Evolutionary conservation across 2,113 vertebrate species (phyloP).

Genomic region (Peromyscus polionotus): DNA sequence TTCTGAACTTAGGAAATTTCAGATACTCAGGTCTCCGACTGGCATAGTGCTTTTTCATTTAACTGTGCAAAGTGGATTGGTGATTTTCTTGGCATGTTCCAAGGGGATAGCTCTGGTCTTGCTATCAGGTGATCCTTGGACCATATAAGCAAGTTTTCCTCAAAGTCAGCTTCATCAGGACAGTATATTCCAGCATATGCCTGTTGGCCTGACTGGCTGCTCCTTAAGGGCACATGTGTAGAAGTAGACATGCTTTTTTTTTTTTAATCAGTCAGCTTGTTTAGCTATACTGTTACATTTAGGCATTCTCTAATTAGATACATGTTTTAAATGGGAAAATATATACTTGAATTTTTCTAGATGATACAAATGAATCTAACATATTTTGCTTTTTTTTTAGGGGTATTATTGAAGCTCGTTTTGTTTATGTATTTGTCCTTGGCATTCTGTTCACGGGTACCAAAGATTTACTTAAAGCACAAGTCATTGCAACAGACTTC

Average conservation of each 20-base stretch:
- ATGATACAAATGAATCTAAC: conserved; percentile 32
- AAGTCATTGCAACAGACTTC: conserved; percentile 88
- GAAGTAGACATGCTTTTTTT: not conserved
- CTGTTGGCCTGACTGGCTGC: not conserved
- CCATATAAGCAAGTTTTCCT: not conserved
- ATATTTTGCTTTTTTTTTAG: conserved; percentile 85
- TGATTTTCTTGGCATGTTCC: not conserved
- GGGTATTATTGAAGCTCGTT: conserved; percentile 96
- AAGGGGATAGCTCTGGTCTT: not conserved
- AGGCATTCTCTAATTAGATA: not conserved
- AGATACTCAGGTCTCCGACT: not conserved
- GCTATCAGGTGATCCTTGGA: not conserved
- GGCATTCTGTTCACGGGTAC: conserved; percentile 96
- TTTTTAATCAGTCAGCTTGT: not conserved
- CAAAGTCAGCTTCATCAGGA: not conserved
- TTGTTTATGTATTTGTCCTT: conserved; percentile 96
- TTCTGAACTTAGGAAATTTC: not conserved
- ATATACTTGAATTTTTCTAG: conserved; percentile 7
- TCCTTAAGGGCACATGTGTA: not conserved
- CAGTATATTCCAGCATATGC: too few species aligned
- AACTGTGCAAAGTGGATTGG: not conserved
- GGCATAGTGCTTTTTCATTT: not conserved
- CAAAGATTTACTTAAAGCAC: conserved; percentile 94
- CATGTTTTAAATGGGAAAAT: conserved; percentile 5
- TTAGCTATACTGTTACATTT: not conserved